Conservation (phyloP, 2,797 vertebrate species). For the Antennarius maculatus region DNA sequence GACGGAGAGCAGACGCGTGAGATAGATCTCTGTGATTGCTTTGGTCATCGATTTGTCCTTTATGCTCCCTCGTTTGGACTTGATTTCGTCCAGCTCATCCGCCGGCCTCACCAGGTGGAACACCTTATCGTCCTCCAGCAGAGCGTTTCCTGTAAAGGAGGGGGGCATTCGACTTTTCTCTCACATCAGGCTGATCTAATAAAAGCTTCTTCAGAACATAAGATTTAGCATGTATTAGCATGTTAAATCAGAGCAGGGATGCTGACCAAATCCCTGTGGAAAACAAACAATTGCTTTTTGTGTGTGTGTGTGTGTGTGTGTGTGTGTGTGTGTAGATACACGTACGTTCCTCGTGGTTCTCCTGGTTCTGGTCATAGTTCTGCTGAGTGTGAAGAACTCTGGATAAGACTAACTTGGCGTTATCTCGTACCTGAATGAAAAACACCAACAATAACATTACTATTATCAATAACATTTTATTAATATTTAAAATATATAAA, state of each 20-base stretch:
- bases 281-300: not conserved
- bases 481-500: too few species aligned
- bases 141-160: slow-evolving; percentile 83
- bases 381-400: slow-evolving; percentile 89
- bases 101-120: slow-evolving; percentile 94
- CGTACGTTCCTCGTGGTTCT: slow-evolving; percentile 95
- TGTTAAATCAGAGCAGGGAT: slow-evolving; percentile 60
- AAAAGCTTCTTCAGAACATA: slow-evolving; percentile 61
- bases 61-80: slow-evolving; percentile 94
- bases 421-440: slow-evolving; percentile 88
- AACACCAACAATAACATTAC: too few species aligned
- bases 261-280: slow-evolving; percentile 46
- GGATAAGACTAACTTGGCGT: slow-evolving; percentile 92
- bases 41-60: slow-evolving; percentile 99
- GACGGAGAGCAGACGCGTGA: slow-evolving; percentile 96
- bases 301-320: too few species aligned
- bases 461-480: too few species aligned
- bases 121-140: slow-evolving; percentile 96
- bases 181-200: slow-evolving; percentile 15
- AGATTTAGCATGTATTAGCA: slow-evolving; percentile 67
- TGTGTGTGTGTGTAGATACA: slow-evolving; percentile 44
- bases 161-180: slow-evolving; percentile 16
- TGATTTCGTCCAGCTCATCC: slow-evolving; percentile 95
- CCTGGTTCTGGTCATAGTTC: slow-evolving; percentile 95
- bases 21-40: slow-evolving; percentile 99